A percentile compares a stretch with the other conserved stretches of the same genome.
Conservation (phyloP, 2,113 vertebrate genomes). For the Himantopus leucocephalus region DNA sequence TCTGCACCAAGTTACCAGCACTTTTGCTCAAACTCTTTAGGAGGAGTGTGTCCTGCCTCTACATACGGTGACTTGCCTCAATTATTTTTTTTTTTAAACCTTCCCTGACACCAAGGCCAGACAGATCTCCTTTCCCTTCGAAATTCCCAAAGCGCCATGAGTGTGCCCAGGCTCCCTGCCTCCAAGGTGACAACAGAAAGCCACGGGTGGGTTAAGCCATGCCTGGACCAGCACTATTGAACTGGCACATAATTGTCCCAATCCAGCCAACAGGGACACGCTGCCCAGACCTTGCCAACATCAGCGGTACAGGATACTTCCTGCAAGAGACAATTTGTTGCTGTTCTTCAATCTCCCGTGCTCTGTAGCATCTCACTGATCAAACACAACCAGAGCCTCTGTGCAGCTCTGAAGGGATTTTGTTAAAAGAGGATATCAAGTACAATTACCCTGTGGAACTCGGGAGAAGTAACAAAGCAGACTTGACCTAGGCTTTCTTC, state of each 20-base stretch:
- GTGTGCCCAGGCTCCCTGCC: not conserved
- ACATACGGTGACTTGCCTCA: not conserved
- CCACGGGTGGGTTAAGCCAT: accelerated
- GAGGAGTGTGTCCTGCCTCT: not conserved
- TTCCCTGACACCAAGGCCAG: not conserved
- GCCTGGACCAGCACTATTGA: not conserved
- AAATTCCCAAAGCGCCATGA: accelerated
- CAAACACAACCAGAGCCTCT: not conserved
- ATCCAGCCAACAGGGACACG: not conserved
- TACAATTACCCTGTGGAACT: not conserved
- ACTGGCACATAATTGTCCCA: accelerated
- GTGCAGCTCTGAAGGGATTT: not conserved
- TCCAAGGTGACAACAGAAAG: accelerated
- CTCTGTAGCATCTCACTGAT: not conserved
- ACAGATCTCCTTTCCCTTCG: not conserved
- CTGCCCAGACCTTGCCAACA: not conserved
- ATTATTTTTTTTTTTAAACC: not conserved
- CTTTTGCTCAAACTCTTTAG: not conserved
- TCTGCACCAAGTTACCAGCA: not conserved
- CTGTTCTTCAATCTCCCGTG: not conserved
- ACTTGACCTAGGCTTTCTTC: not conserved
- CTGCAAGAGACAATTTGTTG: not conserved
- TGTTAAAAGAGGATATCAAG: not conserved
- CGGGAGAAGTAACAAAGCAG: not conserved
- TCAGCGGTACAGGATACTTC: accelerated